These are phyloP conservation scores for Gallirallus australis DNA, from an alignment of 2,797 vertebrate species.

Conservation along the genomic window DNA sequence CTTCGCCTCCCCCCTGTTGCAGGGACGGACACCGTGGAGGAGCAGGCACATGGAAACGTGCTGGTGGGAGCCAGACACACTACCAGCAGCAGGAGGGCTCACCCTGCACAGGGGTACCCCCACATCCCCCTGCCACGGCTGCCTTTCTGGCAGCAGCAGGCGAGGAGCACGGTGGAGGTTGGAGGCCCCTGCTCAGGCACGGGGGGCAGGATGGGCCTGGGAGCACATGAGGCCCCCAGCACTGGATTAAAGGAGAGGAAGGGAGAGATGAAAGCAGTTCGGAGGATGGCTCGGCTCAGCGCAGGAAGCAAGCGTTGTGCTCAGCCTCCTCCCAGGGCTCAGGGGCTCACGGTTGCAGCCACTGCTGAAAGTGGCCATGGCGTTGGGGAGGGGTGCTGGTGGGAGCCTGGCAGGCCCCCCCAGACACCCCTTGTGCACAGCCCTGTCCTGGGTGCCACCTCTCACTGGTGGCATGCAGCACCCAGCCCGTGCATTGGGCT, in stretches of 20 bases:
- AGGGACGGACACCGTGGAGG: neutral
- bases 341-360: rapidly evolving
- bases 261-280: neutral
- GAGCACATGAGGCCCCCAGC: neutral
- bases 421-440: neutral
- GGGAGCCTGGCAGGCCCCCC: neutral
- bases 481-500: rapidly evolving
- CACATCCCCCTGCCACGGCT: rapidly evolving
- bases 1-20: neutral
- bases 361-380: neutral
- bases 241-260: neutral
- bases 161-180: neutral
- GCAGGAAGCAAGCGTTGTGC: rapidly evolving
- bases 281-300: neutral
- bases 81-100: neutral
- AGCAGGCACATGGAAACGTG: neutral
- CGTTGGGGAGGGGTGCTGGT: neutral
- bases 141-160: neutral
- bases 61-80: neutral
- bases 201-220: neutral
- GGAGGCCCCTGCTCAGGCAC: neutral
- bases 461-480: rapidly evolving
- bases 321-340: neutral
- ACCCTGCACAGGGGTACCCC: neutral
- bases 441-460: neutral